These are phyloP conservation scores for Danio choprae DNA, from an alignment of 2,797 vertebrate species.

Conservation along the genomic window DNA sequence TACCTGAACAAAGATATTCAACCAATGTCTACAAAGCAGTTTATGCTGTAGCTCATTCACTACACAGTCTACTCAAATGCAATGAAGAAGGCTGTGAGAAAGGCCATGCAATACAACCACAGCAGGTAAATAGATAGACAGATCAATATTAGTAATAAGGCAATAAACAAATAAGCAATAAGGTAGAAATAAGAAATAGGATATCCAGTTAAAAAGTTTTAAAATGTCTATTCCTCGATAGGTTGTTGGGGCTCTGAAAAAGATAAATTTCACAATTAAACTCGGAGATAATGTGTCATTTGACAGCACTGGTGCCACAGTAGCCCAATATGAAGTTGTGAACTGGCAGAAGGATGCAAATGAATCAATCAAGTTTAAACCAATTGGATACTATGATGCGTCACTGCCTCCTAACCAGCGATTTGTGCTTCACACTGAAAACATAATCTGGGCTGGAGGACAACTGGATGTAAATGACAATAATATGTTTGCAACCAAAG, in stretches of 20 bases:
- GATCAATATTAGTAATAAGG: no score
- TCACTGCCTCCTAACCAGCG: conserved; percentile 70
- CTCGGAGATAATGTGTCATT: conserved; percentile 75
- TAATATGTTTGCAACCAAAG: no score
- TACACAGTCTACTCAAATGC: conserved; percentile 72
- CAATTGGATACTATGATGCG: conserved; percentile 77
- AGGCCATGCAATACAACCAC: conserved; percentile 60
- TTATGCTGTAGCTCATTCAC: conserved; percentile 56
- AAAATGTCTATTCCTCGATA: conserved; percentile 40
- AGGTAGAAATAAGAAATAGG: not conserved
- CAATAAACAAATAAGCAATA: not conserved
- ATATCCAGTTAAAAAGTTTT: not conserved
- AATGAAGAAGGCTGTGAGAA: conserved; percentile 67
- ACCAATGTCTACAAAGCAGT: no score
- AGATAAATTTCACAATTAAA: conserved; percentile 72
- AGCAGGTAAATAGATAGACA: conserved; percentile 67
- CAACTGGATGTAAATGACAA: conserved; percentile 60
- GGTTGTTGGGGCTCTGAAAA: conserved; percentile 73
- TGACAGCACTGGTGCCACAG: conserved; percentile 73
- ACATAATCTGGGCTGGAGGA: conserved; percentile 57
- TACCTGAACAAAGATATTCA: no score
- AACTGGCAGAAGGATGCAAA: conserved; percentile 76
- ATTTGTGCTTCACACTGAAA: conserved; percentile 66
- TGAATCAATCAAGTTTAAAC: conserved; percentile 70
- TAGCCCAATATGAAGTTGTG: conserved; percentile 76